Conservation (phyloP, 2,113 vertebrate genomes). For the Formicarius rufipectus region DNA sequence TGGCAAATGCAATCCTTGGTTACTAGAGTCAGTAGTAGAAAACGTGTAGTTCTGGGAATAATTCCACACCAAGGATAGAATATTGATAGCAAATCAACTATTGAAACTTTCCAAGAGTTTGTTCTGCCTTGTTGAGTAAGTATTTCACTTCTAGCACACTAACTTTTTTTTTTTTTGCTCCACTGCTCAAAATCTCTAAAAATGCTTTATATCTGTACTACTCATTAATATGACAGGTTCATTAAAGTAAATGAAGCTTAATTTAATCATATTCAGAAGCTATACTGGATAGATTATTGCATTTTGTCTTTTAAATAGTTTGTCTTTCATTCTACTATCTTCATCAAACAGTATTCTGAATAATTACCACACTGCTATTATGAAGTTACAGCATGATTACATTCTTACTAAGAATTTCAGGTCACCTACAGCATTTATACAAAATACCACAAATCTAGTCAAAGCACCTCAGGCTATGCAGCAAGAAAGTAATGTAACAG, state of each 20-base stretch:
- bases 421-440: conserved; percentile 1
- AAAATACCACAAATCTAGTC: background rate
- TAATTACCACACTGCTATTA: background rate
- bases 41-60: background rate
- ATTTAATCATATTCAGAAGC: background rate
- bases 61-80: background rate
- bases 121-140: background rate
- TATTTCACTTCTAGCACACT: background rate
- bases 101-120: background rate
- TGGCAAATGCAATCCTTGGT: background rate
- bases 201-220: background rate
- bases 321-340: background rate
- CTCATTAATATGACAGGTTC: conserved; percentile 12
- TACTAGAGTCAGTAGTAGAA: background rate
- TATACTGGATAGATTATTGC: background rate
- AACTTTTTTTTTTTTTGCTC: background rate
- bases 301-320: conserved; percentile 26
- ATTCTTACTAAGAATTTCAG: background rate
- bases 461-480: background rate
- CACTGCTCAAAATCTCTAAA: background rate
- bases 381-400: background rate
- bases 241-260: conserved; percentile 48
- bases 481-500: background rate
- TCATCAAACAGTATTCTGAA: conserved; percentile 18
- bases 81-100: background rate